These are phyloP conservation scores for Platysteira castanea DNA, from an alignment of 2,113 vertebrate genomes.

Conservation along the genomic window DNA sequence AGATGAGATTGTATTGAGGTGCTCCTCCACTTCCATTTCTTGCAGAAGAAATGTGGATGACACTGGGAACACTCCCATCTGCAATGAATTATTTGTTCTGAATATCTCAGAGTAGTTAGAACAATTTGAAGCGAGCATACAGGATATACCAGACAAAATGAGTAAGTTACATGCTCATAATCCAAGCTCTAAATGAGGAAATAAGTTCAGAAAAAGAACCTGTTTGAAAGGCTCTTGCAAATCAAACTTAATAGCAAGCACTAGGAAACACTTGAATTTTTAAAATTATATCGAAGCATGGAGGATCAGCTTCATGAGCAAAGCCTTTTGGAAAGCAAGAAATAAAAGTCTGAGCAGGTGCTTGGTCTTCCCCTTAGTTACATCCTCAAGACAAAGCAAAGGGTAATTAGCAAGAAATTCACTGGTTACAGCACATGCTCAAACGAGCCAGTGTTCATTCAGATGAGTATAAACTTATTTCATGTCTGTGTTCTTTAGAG, in stretches of 20 bases:
- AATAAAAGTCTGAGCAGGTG: background rate
- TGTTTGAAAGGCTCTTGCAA: background rate
- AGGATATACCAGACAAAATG: background rate
- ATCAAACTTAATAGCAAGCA: background rate
- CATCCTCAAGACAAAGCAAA: background rate
- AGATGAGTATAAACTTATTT: background rate
- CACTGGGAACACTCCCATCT: background rate
- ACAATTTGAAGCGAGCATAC: background rate
- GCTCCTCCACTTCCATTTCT: background rate
- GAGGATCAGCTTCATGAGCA: background rate
- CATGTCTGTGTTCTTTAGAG: background rate
- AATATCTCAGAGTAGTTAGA: background rate
- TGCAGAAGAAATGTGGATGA: background rate
- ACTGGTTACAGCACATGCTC: rapidly evolving
- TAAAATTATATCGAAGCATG: background rate
- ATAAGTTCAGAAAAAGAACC: background rate
- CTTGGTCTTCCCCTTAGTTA: background rate
- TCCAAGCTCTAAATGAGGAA: background rate
- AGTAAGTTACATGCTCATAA: background rate
- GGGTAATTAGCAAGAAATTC: background rate
- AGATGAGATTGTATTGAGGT: background rate
- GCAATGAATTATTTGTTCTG: background rate
- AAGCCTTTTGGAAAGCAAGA: background rate
- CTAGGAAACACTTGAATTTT: background rate
- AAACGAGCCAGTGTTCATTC: background rate